Evolutionary conservation across 2,888 invertebrate genomes (phyloP), one percentile per base, ranked within the genome.

Genomic region (Latrodectus elegans): DNA sequence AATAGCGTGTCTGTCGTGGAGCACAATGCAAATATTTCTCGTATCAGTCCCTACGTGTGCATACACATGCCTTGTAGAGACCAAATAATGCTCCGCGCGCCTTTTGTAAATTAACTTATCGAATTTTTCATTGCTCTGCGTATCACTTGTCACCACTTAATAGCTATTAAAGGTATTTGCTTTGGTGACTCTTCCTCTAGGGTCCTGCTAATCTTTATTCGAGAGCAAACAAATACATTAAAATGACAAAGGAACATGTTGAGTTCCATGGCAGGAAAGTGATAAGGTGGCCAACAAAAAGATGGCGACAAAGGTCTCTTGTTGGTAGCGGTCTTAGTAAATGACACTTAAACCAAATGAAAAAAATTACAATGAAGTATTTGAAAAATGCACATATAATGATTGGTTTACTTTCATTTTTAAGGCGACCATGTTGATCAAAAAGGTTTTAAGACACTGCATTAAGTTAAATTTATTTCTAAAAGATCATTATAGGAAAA

Each of bases 131-230:
- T n/a, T 53, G 52, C 74, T 81, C 76, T 14, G 52, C 15, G 26
- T 15, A 64, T 22, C 17, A 64, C 71, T 76, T 71, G 75, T 77
- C 60, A 71, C 70, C 74, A 71, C 71, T 72, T 68, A 71, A 76
- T 38, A 51, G 76, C 83, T 77, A 83, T 83, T 83, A 83, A 38
- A 22, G 76, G 70, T 15, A 26, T 53, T 26, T 83, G 64, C 38
- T 83, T 83, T 83, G 83, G 9, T 14, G 49, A n/a, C 38, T 49
- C 70, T 38, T 38, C 38, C 38, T 70, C 22, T 70, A 49, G 38
- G n/a, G 22, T 70, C 15, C 17, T 22, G 15, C 38, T 70, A 70
- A 70, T 70, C 70, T 26, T 9, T 14, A 11, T 60, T 60, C 38
- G 38, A 38, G 38, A 38, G n/a, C 60, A n/a, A 60, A 60, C n/a